Conservation (phyloP, 2,888 invertebrate genomes). For the Sceliomorpha sp. region DNA sequence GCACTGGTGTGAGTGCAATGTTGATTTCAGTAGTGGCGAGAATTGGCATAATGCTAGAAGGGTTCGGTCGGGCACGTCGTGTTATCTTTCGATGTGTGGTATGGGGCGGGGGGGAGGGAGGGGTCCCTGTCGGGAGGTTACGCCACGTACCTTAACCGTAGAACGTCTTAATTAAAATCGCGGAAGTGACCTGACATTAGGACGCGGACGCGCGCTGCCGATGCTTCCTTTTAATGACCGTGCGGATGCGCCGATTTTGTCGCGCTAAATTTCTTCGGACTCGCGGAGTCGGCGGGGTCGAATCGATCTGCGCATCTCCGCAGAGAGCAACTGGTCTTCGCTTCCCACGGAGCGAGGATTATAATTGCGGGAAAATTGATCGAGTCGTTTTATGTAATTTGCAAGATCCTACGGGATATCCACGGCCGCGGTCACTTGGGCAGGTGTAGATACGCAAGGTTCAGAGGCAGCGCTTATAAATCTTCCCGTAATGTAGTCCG, state of each 20-base stretch:
- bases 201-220: not conserved
- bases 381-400: too few species aligned
- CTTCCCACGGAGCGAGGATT: too few species aligned
- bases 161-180: slow-evolving; percentile 68
- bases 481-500: too few species aligned
- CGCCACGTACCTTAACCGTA: slow-evolving; percentile 46
- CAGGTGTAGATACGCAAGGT: too few species aligned
- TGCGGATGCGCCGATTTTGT: not conserved
- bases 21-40: slow-evolving; percentile 61
- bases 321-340: too few species aligned
- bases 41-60: slow-evolving; percentile 63
- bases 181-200: slow-evolving; percentile 52
- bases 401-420: too few species aligned
- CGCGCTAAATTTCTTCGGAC: not conserved
- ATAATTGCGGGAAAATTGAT: too few species aligned
- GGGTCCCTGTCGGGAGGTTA: slow-evolving; percentile 19
- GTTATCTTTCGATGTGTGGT: slow-evolving; percentile 50
- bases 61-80: slow-evolving; percentile 52
- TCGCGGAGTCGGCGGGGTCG: too few species aligned
- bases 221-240: not conserved
- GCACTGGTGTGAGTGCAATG: too few species aligned
- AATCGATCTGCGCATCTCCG: too few species aligned
- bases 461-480: too few species aligned
- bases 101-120: slow-evolving; percentile 7
- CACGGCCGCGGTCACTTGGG: too few species aligned